Evolutionary conservation across 2,797 vertebrate genomes (phyloP), one percentile per base, ranked within the genome.

Genomic region (Staurois parvus): DNA sequence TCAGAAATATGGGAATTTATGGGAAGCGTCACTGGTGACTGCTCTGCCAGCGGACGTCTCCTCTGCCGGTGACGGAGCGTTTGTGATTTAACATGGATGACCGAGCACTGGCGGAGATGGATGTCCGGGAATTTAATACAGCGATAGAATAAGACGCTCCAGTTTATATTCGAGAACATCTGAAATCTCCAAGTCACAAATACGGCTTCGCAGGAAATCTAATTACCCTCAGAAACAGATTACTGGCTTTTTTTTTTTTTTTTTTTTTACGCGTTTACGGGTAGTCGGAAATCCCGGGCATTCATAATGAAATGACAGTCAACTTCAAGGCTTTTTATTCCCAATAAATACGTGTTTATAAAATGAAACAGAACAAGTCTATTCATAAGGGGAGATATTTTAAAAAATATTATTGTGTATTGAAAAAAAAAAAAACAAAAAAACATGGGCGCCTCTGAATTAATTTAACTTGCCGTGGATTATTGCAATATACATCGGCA

Each of bases 51-150:
- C 67, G 52, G 59, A 75, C 42, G 40, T 79, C 64, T n/a, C 29
- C 26, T 68, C 48, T 13, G 40, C 52, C 64, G 19, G 76, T 42
- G 37, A 68, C 64, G 21, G 34, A 62, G 19, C 79, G 21, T 56
- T 37, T 82, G 68, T 73, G 37, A 76, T 76, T 83, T 62, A 52
- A 68, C 59, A 64, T 75, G 59, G 72, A 83, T 42, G 81, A 73
- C 37, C 56, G 34, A 62, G 80, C 37, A 32, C 48, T 48, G 64
- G 59, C 67, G 81, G 62, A 24, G 73, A 76, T 75, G 66, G 48
- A 69, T 68, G 64, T 76, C 12, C 72, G 66, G 29, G 21, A 56
- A 75, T 75, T 66, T 45, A 62, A 82, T 64, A 45, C 70, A 74
- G 34, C 24, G 56, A 67, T 72, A 83, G 72, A 56, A 62, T 32